A percentile compares a stretch with the other conserved stretches of the same genome.
Conservation (phyloP, 2,888 invertebrate genomes). For the Synanthedon tipuliformis region DNA sequence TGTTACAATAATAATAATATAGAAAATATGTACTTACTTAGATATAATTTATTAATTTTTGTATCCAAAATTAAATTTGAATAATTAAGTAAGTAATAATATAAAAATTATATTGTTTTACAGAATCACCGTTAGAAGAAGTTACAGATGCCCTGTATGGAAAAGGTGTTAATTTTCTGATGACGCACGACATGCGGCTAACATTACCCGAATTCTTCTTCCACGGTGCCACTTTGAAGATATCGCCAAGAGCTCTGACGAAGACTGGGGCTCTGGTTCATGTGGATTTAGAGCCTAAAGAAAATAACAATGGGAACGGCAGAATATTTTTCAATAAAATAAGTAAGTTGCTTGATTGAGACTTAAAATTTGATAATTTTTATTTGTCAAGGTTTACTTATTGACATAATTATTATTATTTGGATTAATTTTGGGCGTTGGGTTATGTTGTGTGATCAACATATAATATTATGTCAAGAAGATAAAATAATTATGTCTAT, state of each 20-base stretch:
- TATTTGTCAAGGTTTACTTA: neutral
- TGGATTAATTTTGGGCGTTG: too few species aligned
- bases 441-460: too few species aligned
- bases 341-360: slow-evolving; percentile 58
- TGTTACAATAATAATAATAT: too few species aligned
- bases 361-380: neutral
- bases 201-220: slow-evolving; percentile 79
- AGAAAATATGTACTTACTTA: too few species aligned
- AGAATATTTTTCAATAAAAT: slow-evolving; percentile 78
- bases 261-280: slow-evolving; percentile 81
- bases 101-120: slow-evolving; percentile 10
- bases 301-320: slow-evolving; percentile 56
- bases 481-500: too few species aligned
- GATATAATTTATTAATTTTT: too few species aligned
- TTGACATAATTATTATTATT: too few species aligned
- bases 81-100: neutral
- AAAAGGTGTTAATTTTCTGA: slow-evolving; percentile 78
- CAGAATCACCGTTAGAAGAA: slow-evolving; percentile 79
- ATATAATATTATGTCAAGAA: too few species aligned
- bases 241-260: slow-evolving; percentile 80
- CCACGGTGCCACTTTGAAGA: slow-evolving; percentile 77
- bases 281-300: slow-evolving; percentile 75
- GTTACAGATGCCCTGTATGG: slow-evolving; percentile 78
- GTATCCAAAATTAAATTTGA: neutral
- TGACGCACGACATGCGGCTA: slow-evolving; percentile 81